Evolutionary conservation across 2,113 vertebrate species (phyloP).

Genomic region (Calonectris borealis): DNA sequence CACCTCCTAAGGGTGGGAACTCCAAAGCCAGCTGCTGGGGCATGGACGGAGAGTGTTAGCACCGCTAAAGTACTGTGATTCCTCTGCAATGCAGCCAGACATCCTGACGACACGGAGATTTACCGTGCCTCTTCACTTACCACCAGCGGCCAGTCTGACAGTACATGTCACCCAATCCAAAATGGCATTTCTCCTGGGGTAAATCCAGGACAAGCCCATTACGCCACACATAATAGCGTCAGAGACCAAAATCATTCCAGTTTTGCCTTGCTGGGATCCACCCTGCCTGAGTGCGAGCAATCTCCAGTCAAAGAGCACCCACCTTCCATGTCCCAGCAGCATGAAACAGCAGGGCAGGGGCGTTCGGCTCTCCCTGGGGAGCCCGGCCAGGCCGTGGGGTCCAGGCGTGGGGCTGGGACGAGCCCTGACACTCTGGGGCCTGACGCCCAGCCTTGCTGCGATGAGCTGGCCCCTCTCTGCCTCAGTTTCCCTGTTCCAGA

Average conservation of each 20-base stretch:
- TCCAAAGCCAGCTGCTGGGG: background rate
- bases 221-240: background rate
- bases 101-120: background rate
- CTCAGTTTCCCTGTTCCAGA: background rate
- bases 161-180: background rate
- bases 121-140: background rate
- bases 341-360: background rate
- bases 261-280: background rate
- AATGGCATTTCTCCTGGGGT: background rate
- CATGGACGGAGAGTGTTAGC: accelerated
- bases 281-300: background rate
- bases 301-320: background rate
- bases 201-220: background rate
- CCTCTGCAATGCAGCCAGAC: background rate
- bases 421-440: background rate
- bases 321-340: background rate
- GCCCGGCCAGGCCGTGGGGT: accelerated
- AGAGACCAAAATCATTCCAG: background rate
- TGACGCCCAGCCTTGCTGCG: background rate
- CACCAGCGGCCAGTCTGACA: background rate
- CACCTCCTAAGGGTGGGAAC: background rate
- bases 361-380: background rate
- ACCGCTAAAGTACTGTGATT: accelerated
- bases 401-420: accelerated
- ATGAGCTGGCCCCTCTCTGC: background rate